Conservation (phyloP, 2,113 vertebrate species). For the Phainopepla nitens region DNA sequence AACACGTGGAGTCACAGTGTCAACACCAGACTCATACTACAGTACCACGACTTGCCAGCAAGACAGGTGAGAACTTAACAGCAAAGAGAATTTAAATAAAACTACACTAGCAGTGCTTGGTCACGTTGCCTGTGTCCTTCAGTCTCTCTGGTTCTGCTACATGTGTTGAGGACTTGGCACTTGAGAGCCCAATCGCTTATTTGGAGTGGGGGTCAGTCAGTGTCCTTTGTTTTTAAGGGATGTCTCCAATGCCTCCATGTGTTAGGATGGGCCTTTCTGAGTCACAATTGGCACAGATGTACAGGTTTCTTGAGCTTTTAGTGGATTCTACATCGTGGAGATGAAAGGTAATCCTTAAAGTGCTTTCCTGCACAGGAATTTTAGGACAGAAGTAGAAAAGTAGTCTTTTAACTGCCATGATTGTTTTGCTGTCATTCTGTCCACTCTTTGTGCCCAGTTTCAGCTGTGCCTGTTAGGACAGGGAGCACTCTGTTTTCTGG, state of each 20-base stretch:
- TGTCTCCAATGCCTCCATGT: not conserved
- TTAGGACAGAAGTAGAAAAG: not conserved
- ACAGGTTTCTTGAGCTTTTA: not conserved
- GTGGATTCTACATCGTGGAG: not conserved
- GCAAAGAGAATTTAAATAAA: not conserved
- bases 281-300: not conserved
- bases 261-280: not conserved
- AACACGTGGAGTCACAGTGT: conserved; percentile 85
- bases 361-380: not conserved
- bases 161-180: not conserved
- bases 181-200: not conserved
- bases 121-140: not conserved
- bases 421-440: not conserved
- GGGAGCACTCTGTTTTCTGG: not conserved
- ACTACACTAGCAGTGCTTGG: not conserved
- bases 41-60: conserved; percentile 63
- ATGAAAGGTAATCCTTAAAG: not conserved
- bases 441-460: not conserved
- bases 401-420: not conserved
- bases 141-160: not conserved
- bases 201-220: not conserved
- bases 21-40: conserved; percentile 82
- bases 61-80: conserved; percentile 74
- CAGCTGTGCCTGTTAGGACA: not conserved
- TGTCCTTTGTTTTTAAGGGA: not conserved